These are phyloP conservation scores for Thelaira solivaga DNA, from an alignment of 2,888 invertebrate species.

Conservation along the genomic window DNA sequence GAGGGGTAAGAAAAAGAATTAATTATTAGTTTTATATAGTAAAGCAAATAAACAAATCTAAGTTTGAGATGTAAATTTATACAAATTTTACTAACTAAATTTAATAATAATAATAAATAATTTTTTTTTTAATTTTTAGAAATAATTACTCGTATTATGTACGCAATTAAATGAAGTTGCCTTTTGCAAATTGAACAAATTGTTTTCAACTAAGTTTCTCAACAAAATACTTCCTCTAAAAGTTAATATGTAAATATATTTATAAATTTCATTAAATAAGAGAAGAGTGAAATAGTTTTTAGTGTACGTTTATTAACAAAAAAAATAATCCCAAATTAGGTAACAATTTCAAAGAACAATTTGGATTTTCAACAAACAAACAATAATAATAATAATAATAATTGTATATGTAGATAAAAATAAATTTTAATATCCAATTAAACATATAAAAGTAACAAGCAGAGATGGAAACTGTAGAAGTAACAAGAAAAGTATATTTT, in stretches of 20 bases:
- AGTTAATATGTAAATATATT: conserved; percentile 37
- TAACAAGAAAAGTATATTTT: too few relatives aligned
- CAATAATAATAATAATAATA: too few relatives aligned
- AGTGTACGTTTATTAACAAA: conserved; percentile 13
- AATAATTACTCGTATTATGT: too few relatives aligned
- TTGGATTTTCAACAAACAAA: conserved; percentile 22
- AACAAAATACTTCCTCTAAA: conserved; percentile 57
- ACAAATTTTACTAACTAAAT: conserved; percentile 49
- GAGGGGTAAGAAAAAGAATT: conserved; percentile 19
- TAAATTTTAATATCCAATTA: conserved; percentile 5
- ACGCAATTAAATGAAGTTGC: conserved; percentile 27
- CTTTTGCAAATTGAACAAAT: conserved; percentile 45
- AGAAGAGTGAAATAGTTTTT: too few relatives aligned
- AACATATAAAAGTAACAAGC: too few relatives aligned
- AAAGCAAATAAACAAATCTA: conserved; percentile 20
- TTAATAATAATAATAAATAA: conserved; percentile 10
- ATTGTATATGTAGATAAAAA: too few relatives aligned
- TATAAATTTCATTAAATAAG: conserved; percentile 10
- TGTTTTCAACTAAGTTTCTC: conserved; percentile 42
- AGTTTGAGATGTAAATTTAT: conserved; percentile 15
- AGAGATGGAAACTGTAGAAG: too few relatives aligned
- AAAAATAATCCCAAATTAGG: conserved; percentile 14
- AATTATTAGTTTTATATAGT: conserved; percentile 29
- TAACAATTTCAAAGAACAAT: conserved; percentile 31
- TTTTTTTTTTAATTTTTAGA: conserved; percentile 22